These are phyloP conservation scores for Perognathus longimembris DNA, from an alignment of 2,113 vertebrate genomes.

Conservation along the genomic window DNA sequence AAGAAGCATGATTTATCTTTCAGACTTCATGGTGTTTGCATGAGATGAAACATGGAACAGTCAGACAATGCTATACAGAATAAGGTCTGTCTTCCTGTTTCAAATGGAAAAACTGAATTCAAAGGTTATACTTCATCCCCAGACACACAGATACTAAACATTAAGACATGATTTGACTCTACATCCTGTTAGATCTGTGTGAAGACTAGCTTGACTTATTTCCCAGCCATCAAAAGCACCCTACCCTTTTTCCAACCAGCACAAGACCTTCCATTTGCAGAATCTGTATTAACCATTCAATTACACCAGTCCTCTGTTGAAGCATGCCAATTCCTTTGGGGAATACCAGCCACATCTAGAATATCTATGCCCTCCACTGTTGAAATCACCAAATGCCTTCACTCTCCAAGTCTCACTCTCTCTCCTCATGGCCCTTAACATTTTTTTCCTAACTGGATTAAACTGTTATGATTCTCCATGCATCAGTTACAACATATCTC, in stretches of 20 bases:
- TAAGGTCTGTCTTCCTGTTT: neutral
- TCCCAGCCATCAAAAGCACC: neutral
- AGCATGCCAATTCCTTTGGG: neutral
- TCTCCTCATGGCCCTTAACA: slow-evolving; percentile 12
- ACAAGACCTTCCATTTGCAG: neutral
- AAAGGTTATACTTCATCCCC: neutral
- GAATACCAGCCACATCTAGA: neutral
- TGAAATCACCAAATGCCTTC: neutral
- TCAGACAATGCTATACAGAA: neutral
- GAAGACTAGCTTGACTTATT: too few relatives aligned
- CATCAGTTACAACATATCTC: neutral
- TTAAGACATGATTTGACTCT: neutral
- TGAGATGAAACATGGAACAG: neutral
- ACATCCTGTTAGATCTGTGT: neutral
- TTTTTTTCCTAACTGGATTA: neutral
- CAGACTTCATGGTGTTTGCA: neutral
- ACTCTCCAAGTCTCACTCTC: neutral
- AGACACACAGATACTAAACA: neutral
- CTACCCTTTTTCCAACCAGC: neutral
- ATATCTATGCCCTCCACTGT: neutral
- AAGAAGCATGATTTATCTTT: neutral
- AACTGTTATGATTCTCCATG: neutral
- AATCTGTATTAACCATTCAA: neutral
- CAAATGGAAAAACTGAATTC: neutral
- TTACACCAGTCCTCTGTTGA: neutral